Base-by-base conservation (phyloP, 2,888 invertebrate genomes). In the Maniola hyperantus region DNA sequence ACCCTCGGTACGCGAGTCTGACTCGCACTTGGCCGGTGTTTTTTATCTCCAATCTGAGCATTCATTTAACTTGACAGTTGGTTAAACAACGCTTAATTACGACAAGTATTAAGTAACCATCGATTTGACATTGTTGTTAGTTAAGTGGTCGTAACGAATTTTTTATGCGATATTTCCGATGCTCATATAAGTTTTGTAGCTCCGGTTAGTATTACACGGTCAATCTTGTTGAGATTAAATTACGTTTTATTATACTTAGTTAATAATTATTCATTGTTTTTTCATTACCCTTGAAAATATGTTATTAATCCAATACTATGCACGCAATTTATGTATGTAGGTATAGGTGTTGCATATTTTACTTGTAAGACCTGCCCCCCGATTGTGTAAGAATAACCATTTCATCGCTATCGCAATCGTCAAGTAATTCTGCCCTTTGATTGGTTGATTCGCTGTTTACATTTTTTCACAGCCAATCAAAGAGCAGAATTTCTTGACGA, bases 11-110 rank as follows among this genome's bases (percentile, higher is more conserved):
- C n/a, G n/a, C n/a, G n/a, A n/a, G n/a, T n/a, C n/a, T n/a, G n/a
- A n/a, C n/a, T n/a, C n/a, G n/a, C n/a, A n/a, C n/a, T n/a, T n/a
- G n/a, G n/a, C n/a, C n/a, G n/a, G n/a, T n/a, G n/a, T n/a, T n/a
- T n/a, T n/a, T 50, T 51, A 61, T 61, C 61, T 50, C 36, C 50
- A 15, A 51, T 51, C 61, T 50, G 34, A 42, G n/a, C 36, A 63
- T 65, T 66, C 20, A 67, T 65, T 65, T 20, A 60, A 34, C 53
- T 61, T 69, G 71, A 69, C 71, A 71, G 55, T 57, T 58, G 61
- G 64, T 51, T 44, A 64, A 68, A 67, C 66, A 60, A 65, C 42
- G 50, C 54, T 11, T 65, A 70, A 67, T 70, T 70, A 67, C 42
- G 13, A 57, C 18, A 57, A 39, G 36, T 64, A 26, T 70, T 69